Conservation (phyloP, 2,888 invertebrate genomes). For the Patella depressa region DNA sequence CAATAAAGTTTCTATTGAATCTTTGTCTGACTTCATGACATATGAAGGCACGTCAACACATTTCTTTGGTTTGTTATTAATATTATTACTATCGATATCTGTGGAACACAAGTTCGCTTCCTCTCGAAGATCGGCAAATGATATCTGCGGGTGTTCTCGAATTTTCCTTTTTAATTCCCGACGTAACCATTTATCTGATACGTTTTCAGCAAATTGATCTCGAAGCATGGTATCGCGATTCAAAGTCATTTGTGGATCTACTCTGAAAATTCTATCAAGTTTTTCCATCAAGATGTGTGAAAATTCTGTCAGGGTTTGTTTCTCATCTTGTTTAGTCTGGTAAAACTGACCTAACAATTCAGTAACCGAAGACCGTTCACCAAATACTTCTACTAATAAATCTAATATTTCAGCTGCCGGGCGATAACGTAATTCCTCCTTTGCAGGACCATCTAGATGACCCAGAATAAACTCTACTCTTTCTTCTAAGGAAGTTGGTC, state of each 20-base stretch:
- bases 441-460: too few relatives aligned
- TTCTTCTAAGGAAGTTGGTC: neutral
- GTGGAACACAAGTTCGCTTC: neutral
- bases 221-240: too few relatives aligned
- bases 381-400: neutral
- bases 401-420: neutral
- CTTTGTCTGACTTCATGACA: neutral
- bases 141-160: neutral
- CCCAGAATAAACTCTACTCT: neutral
- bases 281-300: neutral
- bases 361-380: neutral
- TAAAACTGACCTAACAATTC: neutral
- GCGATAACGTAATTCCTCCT: neutral
- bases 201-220: too few relatives aligned
- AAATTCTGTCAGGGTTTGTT: neutral
- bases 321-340: neutral
- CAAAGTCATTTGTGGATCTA: too few relatives aligned
- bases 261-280: too few relatives aligned
- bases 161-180: neutral
- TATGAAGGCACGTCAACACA: neutral
- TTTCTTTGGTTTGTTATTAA: neutral
- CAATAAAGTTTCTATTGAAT: neutral
- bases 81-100: neutral
- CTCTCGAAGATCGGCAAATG: neutral
- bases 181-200: too few relatives aligned